Percentiles rank a stretch among this genome's conserved stretches.
These are phyloP conservation scores for Melanotaenia trifasciata DNA, from an alignment of 2,797 vertebrate genomes.

Conservation along the genomic window DNA sequence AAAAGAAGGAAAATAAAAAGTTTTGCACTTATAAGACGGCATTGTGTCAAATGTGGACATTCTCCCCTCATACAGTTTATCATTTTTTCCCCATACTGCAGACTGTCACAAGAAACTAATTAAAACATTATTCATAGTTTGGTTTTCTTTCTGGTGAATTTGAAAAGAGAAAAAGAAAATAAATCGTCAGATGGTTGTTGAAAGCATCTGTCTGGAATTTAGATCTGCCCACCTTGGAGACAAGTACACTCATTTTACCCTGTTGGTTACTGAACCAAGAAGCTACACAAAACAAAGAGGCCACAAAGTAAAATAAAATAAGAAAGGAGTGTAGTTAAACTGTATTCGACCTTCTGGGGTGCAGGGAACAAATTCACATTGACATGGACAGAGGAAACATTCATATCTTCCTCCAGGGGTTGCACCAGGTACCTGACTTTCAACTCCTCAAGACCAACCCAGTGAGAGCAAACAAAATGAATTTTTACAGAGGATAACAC, in stretches of 20 bases:
- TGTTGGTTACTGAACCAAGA: not conserved
- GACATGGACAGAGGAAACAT: conserved; percentile 85
- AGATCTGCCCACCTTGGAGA: no score
- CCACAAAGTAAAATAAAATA: not conserved
- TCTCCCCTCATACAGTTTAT: not conserved
- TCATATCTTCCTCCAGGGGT: conserved; percentile 88
- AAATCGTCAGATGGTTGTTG: no score
- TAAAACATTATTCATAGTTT: not conserved
- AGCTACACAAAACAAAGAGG: not conserved
- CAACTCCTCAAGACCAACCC: conserved; percentile 91
- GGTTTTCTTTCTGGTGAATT: not conserved
- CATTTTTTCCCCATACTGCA: not conserved
- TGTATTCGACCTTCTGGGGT: conserved; percentile 75
- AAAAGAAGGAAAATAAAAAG: not conserved
- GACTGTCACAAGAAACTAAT: no score
- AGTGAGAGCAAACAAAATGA: conserved; percentile 51
- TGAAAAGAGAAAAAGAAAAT: not conserved
- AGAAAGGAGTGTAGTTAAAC: conserved; percentile 1
- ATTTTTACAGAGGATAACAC: conserved; percentile 16
- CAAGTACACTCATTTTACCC: no score
- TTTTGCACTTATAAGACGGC: not conserved
- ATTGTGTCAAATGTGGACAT: not conserved
- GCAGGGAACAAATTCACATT: conserved; percentile 89
- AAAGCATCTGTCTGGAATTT: no score
- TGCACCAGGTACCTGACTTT: conserved; percentile 92